These are phyloP conservation scores for Geotrypetes seraphini DNA, from an alignment of 2,797 vertebrate species.

Conservation along the genomic window DNA sequence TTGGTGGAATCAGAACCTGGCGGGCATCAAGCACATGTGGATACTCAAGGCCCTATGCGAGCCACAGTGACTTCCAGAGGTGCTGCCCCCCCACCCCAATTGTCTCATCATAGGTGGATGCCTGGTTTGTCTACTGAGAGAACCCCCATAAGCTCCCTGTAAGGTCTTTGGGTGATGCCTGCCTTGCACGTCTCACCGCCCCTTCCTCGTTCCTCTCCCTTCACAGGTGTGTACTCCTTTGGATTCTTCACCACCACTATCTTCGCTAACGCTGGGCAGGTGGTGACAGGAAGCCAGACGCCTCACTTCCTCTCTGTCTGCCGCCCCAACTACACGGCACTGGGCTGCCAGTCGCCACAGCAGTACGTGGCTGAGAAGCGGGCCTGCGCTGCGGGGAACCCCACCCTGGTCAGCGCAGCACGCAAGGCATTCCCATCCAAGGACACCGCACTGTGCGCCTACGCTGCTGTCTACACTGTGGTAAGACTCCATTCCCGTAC, in stretches of 20 bases:
- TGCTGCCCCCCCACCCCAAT: too few species aligned
- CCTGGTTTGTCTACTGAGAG: too few species aligned
- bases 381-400: constrained; percentile 71
- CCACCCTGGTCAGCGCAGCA: constrained; percentile 65
- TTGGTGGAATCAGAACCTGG: too few species aligned
- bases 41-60: too few species aligned
- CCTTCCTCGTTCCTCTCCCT: constrained; percentile 5
- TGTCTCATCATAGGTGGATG: too few species aligned
- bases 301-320: constrained; percentile 84
- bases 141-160: too few species aligned
- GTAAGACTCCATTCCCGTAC: background rate
- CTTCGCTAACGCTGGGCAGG: constrained; percentile 85
- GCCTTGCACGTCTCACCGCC: constrained; percentile 20
- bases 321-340: constrained; percentile 80
- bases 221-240: constrained; percentile 80
- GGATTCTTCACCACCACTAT: constrained; percentile 86
- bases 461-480: constrained; percentile 76
- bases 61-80: too few species aligned
- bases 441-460: constrained; percentile 78
- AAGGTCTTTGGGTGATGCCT: too few species aligned
- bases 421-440: constrained; percentile 87
- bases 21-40: too few species aligned
- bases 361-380: constrained; percentile 70
- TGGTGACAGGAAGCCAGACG: constrained; percentile 82
- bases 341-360: constrained; percentile 67